Conservation (phyloP, 1,140 invertebrate species). For the Dinoponera quadriceps region DNA sequence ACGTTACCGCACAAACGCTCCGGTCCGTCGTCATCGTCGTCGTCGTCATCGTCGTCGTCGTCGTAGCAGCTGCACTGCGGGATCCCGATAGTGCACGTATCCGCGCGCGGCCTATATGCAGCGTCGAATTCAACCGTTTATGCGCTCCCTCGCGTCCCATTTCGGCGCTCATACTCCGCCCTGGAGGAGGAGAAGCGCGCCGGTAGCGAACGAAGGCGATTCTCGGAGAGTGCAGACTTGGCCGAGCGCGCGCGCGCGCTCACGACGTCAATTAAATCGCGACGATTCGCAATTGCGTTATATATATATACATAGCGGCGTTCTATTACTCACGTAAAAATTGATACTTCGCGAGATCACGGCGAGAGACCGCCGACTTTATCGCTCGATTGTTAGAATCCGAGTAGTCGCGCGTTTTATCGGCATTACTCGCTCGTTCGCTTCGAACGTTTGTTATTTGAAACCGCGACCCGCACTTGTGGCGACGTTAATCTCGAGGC, state of each 20-base stretch:
- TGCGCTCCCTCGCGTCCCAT: constrained; percentile 52
- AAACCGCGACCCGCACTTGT: too few species aligned
- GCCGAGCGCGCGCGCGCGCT: too few species aligned
- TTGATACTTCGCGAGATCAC: too few species aligned
- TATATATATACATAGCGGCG: too few species aligned
- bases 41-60: too few species aligned
- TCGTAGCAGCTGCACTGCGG: constrained; percentile 47
- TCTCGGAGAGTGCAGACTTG: constrained; percentile 22
- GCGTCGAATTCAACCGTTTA: constrained; percentile 48
- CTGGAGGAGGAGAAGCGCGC: not conserved
- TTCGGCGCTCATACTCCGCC: not conserved
- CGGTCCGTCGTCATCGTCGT: constrained; percentile 6
- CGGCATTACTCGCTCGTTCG: too few species aligned
- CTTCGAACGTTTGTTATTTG: too few species aligned
- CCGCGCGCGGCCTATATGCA: constrained; percentile 38
- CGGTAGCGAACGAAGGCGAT: constrained; percentile 35
- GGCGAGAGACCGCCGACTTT: too few species aligned
- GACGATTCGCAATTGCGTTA: constrained; percentile 64
- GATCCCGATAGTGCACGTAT: constrained; percentile 59
- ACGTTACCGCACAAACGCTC: constrained; percentile 44
- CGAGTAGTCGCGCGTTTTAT: too few species aligned
- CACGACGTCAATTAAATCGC: constrained; percentile 16
- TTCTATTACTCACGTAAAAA: too few species aligned
- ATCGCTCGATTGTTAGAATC: too few species aligned
- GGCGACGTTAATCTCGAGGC: too few species aligned